Percentiles rank a stretch among this genome's conserved stretches.
phyloP scores from a whole-genome alignment of 2,113 vertebrate genomes.

The Phainopepla nitens region DNA sequence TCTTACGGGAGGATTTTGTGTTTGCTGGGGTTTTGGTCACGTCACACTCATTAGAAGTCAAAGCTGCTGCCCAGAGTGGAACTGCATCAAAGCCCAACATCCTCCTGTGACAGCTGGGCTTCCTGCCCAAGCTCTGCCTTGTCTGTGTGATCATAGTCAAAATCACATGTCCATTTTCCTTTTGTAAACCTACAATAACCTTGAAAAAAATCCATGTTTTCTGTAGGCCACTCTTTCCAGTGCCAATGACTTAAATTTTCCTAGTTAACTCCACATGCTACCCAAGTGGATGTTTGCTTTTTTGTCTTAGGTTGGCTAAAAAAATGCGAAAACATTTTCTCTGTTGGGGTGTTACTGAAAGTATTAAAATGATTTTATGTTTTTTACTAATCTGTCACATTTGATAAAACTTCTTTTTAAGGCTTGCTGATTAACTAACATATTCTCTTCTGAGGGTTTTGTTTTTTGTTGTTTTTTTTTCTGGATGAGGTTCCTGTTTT shows the following conservation, averaged over 20 bases:
- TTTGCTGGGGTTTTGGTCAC: not conserved
- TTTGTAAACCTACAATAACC: not conserved
- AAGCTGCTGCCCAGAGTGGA: not conserved
- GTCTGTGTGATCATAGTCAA: not conserved
- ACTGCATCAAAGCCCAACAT: not conserved
- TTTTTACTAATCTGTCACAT: not conserved
- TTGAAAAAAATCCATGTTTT: not conserved
- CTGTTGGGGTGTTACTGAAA: not conserved
- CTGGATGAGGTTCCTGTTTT: not conserved
- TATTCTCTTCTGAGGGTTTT: not conserved
- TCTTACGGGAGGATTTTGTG: not conserved
- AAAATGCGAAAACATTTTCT: not conserved
- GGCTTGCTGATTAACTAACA: not conserved
- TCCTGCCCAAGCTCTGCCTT: not conserved
- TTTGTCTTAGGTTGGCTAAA: not conserved
- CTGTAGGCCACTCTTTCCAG: not conserved
- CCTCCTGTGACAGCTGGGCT: not conserved
- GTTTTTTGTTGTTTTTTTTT: not conserved
- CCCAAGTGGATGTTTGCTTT: not conserved
- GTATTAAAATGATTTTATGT: not conserved
- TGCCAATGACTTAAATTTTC: not conserved
- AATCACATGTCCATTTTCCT: not conserved
- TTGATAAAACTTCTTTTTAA: not conserved
- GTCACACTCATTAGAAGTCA: not conserved
- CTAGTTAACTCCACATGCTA: not conserved